These are phyloP conservation scores for Bothrops jararaca DNA, from an alignment of 2,113 vertebrate genomes.

Conservation along the genomic window DNA sequence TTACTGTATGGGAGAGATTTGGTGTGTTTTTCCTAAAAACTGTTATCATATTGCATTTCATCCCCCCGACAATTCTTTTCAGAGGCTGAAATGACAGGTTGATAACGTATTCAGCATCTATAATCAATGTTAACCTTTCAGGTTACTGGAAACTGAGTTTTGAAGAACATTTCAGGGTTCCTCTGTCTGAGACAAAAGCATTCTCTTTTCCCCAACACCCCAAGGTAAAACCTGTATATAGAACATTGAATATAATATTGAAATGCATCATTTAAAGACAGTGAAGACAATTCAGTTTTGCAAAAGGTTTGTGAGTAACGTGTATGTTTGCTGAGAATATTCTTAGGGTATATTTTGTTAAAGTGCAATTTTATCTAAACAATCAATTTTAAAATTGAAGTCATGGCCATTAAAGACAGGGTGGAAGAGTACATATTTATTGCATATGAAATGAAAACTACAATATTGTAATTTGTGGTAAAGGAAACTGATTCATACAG, in stretches of 20 bases:
- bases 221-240: fast-evolving
- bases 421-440: neutral
- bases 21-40: neutral
- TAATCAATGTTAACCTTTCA: neutral
- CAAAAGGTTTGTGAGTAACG: neutral
- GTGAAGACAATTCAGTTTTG: slow-evolving; percentile 43
- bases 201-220: neutral
- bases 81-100: neutral
- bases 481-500: neutral
- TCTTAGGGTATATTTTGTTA: neutral
- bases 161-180: neutral
- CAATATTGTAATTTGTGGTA: neutral
- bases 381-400: neutral
- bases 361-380: neutral
- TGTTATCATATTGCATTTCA: slow-evolving; percentile 18
- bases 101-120: neutral
- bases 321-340: slow-evolving; percentile 1
- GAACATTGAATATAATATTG: neutral
- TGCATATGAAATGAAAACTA: neutral
- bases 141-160: neutral
- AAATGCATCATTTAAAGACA: slow-evolving; percentile 9
- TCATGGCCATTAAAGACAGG: neutral
- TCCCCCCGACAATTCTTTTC: neutral
- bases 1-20: neutral
- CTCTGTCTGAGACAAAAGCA: neutral